A percentile compares a stretch with the other conserved stretches of the same genome.
phyloP scores from a whole-genome alignment of 30 jellyfish, hydroid and myxozoan species.

The Cassiopea xamachana region DNA sequence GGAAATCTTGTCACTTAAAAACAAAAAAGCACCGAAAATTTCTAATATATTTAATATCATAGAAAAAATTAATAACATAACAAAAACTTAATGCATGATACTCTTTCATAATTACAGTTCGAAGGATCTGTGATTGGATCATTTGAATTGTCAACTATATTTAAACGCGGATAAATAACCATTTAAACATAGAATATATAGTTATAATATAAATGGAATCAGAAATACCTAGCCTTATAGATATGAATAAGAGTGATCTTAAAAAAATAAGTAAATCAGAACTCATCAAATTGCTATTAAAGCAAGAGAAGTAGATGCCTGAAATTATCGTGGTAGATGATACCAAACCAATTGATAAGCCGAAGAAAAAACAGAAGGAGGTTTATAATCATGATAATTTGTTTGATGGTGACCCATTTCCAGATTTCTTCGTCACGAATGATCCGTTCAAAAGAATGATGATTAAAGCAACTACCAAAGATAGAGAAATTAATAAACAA shows the following conservation, averaged over 20 bases:
- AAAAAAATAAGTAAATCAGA: slow-evolving; percentile 43
- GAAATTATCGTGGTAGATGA: slow-evolving; percentile 15
- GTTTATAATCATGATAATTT: too few species aligned
- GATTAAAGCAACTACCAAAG: too few species aligned
- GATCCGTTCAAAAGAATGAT: too few species aligned
- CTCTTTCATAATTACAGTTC: too few species aligned
- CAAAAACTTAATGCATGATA: too few species aligned
- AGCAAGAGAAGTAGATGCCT: slow-evolving; percentile 28
- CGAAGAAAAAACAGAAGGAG: too few species aligned
- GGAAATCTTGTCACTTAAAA: not conserved
- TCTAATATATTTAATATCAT: too few species aligned
- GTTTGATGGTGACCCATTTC: too few species aligned
- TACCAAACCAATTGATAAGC: slow-evolving; percentile 41
- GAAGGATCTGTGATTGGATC: slow-evolving; percentile 53
- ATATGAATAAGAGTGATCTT: slow-evolving; percentile 28
- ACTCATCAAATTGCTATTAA: slow-evolving; percentile 28
- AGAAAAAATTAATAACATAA: not conserved
- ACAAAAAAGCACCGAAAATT: not conserved
- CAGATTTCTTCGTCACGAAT: too few species aligned
- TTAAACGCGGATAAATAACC: slow-evolving; percentile 2
- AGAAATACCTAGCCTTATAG: slow-evolving; percentile 28
- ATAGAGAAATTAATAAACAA: too few species aligned
- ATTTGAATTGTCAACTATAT: slow-evolving; percentile 34
- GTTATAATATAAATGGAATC: slow-evolving; percentile 29
- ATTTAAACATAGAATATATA: slow-evolving; percentile 9